phyloP scores from a whole-genome alignment of 1,140 invertebrate genomes.

The Drosophila subpulchrella region DNA sequence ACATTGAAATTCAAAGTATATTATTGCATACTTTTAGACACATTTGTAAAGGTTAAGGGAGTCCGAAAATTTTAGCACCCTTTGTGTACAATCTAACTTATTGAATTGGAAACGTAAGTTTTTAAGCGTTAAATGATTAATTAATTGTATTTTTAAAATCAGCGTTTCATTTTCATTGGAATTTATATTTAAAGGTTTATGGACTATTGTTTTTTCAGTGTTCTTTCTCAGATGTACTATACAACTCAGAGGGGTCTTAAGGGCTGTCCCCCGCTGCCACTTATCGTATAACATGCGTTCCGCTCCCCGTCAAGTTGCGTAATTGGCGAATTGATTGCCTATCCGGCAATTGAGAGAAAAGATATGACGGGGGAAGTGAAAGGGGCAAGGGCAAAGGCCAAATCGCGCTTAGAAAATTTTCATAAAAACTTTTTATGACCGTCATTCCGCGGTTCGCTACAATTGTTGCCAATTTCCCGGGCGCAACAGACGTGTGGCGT shows the following conservation, averaged over 20 bases:
- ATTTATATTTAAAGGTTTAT: not conserved
- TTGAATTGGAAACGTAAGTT: too few relatives aligned
- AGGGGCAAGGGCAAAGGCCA: constrained; percentile 3
- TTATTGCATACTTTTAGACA: too few relatives aligned
- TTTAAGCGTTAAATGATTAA: too few relatives aligned
- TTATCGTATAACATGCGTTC: constrained; percentile 34
- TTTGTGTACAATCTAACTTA: too few relatives aligned
- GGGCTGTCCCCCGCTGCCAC: constrained; percentile 8
- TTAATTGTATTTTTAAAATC: too few relatives aligned
- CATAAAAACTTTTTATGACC: constrained; percentile 77
- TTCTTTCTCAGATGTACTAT: constrained; percentile 1
- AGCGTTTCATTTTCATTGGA: too few relatives aligned
- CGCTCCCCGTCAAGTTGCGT: constrained; percentile 42
- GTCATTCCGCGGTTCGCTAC: constrained; percentile 67
- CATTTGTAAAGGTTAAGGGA: too few relatives aligned
- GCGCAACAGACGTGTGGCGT: constrained; percentile 37
- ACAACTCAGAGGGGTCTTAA: constrained; percentile 6
- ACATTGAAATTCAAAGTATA: too few relatives aligned
- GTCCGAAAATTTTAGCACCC: too few relatives aligned
- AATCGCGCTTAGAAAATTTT: constrained; percentile 69
- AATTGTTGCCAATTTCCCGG: constrained; percentile 75
- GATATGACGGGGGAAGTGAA: constrained; percentile 7
- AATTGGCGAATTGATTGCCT: constrained; percentile 76
- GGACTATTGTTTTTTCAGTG: not conserved
- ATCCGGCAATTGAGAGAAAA: constrained; percentile 31